Evolutionary conservation across 2,888 invertebrate genomes (phyloP).

Genomic region (Melipona bicolor): DNA sequence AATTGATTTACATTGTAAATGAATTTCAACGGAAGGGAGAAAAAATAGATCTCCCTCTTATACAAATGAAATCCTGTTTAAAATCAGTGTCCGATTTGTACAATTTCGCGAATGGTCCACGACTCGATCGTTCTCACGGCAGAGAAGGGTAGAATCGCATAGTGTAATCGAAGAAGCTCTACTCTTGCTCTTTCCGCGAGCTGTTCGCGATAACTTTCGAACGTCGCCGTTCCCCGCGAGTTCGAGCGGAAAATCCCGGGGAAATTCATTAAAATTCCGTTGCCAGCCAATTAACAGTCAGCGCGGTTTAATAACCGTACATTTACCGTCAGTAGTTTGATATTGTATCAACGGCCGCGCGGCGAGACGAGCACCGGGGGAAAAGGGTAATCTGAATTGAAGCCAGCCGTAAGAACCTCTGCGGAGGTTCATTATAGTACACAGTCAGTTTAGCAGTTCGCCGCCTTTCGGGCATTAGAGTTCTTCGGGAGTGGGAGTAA

Average conservation of each 20-base stretch:
- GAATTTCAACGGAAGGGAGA: too few species aligned
- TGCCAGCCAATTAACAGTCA: slow-evolving; percentile 9
- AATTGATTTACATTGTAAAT: too few species aligned
- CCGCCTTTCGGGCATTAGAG: slow-evolving; percentile 62
- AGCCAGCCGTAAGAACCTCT: neutral
- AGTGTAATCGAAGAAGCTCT: neutral
- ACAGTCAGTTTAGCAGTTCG: slow-evolving; percentile 55
- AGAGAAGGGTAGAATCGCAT: too few species aligned
- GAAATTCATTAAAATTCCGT: neutral
- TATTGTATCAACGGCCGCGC: neutral
- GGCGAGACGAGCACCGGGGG: neutral
- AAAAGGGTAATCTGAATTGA: slow-evolving; percentile 26
- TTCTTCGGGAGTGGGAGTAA: slow-evolving; percentile 43
- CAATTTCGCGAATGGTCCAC: too few species aligned
- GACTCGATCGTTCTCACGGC: too few species aligned
- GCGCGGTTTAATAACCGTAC: slow-evolving; percentile 4
- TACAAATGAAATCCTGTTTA: too few species aligned
- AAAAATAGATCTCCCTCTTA: too few species aligned
- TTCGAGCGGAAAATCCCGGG: neutral
- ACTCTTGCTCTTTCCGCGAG: neutral
- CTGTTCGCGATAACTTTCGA: neutral
- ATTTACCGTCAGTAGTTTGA: slow-evolving; percentile 11
- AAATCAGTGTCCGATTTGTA: too few species aligned
- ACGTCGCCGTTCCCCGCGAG: neutral
- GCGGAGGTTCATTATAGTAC: slow-evolving; percentile 38